A percentile compares a stretch with the other conserved stretches of the same genome.
Conservation (phyloP, 2,888 invertebrate genomes). For the Lithophane leautieri region DNA sequence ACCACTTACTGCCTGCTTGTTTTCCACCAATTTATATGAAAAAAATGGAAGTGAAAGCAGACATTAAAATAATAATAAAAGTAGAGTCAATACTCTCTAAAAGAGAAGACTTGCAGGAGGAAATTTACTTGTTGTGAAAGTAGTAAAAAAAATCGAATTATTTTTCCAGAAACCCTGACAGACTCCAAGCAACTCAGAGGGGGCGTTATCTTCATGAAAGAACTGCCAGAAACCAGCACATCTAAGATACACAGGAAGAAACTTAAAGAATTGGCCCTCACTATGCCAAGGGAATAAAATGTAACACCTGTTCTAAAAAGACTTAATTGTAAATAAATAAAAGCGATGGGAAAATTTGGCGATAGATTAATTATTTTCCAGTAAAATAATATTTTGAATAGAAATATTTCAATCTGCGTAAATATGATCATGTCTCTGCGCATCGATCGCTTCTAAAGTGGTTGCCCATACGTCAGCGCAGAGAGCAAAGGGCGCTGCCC, state of each 20-base stretch:
- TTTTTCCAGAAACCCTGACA: constrained; percentile 58
- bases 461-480: no score
- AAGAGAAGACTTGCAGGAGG: background rate
- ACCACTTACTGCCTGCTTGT: no score
- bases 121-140: background rate
- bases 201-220: constrained; percentile 63
- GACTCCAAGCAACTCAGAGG: constrained; percentile 67
- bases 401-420: no score
- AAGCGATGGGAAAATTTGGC: no score
- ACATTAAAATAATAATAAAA: background rate
- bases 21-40: background rate
- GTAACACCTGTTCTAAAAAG: no score
- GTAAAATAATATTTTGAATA: no score
- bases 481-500: no score
- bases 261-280: constrained; percentile 58
- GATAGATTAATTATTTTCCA: no score
- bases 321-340: no score
- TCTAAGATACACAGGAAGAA: constrained; percentile 69
- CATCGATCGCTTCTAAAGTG: no score
- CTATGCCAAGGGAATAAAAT: constrained; percentile 34
- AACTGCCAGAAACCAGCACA: constrained; percentile 68
- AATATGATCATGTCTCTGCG: no score
- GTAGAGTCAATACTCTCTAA: background rate
- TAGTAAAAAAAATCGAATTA: background rate
- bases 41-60: background rate